Base-by-base conservation (phyloP, 2,797 vertebrate species). In the Thalassophryne amazonica region DNA sequence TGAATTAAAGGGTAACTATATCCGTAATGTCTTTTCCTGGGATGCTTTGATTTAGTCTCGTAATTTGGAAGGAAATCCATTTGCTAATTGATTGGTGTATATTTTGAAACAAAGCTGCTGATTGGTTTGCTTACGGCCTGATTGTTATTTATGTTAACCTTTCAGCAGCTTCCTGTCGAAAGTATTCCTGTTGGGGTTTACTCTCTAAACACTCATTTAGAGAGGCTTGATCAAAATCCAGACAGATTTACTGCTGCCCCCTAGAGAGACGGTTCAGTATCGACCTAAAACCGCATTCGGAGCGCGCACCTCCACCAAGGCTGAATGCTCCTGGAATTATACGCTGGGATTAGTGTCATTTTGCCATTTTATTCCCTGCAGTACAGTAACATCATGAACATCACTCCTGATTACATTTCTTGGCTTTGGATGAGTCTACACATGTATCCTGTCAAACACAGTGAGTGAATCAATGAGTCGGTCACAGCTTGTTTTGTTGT, bases 61-160 rank as follows among this genome's bases (percentile, higher is more conserved):
- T 80, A 51, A 77, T 82, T 78, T 85, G 78, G 61, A 86, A 74
- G 79, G 71, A 87, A 87, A 88, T 78, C 57, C 72, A 79, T 76
- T 72, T 63, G 51, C 78, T 90, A 89, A 91, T 87, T 85, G 77
- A 87, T 90, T 80, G 73, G 51, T 68, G 78, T 73, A 67, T 67
- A 76, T 75, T 82, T 82, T 59, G 68, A 80, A 85, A 86, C 76
- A 76, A 75, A 65, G 76, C 57, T 55, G 72, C 81, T 83, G 88
- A 88, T 86, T 89, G 82, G 81, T 88, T 90, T 88, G 88, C 76
- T 78, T 51, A 48, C 57, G 70, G 60, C 69, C 53, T 87, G 86
- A 90, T 90, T 89, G 63, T 71, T 90, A 84, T 90, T 92, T 90
- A 89, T 76, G 79, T 89, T 86, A 53, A 39, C 27, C 60, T 80